Base-by-base conservation (phyloP, 2,797 vertebrate species). In the Crocidura indochinensis region DNA sequence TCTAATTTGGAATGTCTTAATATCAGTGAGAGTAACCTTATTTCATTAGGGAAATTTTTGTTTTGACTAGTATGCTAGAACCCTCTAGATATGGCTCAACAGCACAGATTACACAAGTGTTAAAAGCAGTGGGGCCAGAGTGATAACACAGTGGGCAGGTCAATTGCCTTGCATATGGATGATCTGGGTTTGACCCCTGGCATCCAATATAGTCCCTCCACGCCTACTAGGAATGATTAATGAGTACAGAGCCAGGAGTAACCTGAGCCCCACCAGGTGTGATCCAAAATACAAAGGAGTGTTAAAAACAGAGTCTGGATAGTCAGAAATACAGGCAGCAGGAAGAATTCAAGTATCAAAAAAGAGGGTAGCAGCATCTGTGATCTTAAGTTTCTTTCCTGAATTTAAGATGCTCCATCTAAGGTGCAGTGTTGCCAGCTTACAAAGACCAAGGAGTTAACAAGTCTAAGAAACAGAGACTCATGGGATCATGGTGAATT, bases 41-140 rank as follows among this genome's bases (percentile, higher is more conserved):
- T 75, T 94, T 94, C 47, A 90, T 69, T 56, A 77, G 53, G 24
- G 26, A 88, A 73, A 84, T 81, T 79, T 86, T 89, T 68, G 14
- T 90, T 86, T 56, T 88, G 56, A 69, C 8, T 86, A 56, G n/a
- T 62, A 49, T 88, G 19, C 60, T 62, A 85, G 19, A 68, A 83
- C 31, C 38, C 38, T 38, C 31, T 93, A 93, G 49, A 91, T 88
- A 86, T 84, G 15, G 11, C 80, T 69, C 47, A 44, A 1, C 7
- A 26, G 44, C 38, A 72, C 4, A 67, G 44, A 79, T 83, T 79
- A 94, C 19, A 91, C 84, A 74, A 84, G 24, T 74, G 90, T 24
- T 75, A 38, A 38, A 38, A 38, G 38, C 38, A 38, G 38, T 38
- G 38, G 38, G 38, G 38, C 38, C 38, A 38, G 38, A 38, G 38